Evolutionary conservation across 1,140 invertebrate species (phyloP), one percentile per base, ranked within the genome.

Genomic region (Drosophila busckii): DNA sequence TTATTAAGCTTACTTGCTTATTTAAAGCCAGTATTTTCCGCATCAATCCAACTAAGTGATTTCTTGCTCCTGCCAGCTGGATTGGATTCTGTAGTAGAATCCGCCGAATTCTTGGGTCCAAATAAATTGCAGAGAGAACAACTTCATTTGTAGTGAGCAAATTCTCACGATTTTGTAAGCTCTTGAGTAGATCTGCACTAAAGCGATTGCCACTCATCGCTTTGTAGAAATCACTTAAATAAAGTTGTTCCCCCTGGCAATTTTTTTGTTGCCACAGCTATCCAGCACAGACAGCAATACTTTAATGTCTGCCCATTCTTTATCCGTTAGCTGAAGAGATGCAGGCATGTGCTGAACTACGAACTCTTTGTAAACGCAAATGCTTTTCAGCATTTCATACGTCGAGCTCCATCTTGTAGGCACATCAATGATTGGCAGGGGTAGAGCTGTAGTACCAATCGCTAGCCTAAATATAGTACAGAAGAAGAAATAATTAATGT

Each of bases 241-340:
- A 49, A 35, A 49, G 31, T 7, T 49, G 31, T 34, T 49, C 45
- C 12, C 23, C 23, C 10, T 49, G 45, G n/a, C n/a, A 16, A 29
- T 49, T 49, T 49, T 37, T 49, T 49, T 15, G 29, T 49, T 7
- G 45, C 23, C 23, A 22, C 16, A 17, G 16, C 15, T 34, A 22
- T 41, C 35, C 12, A 52, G 37, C 5, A 41, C 37, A 40, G 35
- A 28, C 8, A 41, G 22, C 10, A 52, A 2, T 2, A 13, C 10
- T 19, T 25, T 40, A n/a, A 52, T 40, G 4, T 41, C 29, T 4
- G 3, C 12, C 35, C 48, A 52, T 25, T 40, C 29, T 3, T 10
- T 10, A 4, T 23, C 20, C 34, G 23, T 17, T 13, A 49, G 25
- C 15, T 49, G 32, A 9, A 10, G 8, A 25, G 7, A 19, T 35